phyloP scores from a whole-genome alignment of 2,113 vertebrate species.

The Urocolius indicus region DNA sequence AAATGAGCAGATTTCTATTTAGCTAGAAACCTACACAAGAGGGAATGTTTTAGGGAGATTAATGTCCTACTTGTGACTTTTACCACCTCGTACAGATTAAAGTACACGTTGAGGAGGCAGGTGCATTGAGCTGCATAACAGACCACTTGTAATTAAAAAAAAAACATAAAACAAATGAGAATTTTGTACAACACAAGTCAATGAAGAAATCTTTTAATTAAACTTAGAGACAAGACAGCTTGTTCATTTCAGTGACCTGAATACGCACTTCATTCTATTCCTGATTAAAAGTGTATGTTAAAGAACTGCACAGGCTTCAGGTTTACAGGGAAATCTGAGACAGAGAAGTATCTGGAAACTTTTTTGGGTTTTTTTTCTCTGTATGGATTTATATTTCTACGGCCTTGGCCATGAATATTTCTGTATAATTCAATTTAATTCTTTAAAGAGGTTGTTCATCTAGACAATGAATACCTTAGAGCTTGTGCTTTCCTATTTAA shows the following conservation, averaged over 20 bases:
- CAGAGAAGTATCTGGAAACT: background rate
- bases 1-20: background rate
- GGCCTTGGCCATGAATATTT: background rate
- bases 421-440: background rate
- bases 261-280: background rate
- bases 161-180: background rate
- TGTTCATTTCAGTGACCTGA: background rate
- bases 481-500: background rate
- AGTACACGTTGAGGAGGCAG: background rate
- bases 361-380: background rate
- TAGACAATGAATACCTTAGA: background rate
- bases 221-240: background rate
- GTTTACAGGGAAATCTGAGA: background rate
- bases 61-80: background rate
- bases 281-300: background rate
- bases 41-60: background rate
- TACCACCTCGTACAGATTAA: background rate
- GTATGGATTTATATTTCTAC: background rate
- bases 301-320: background rate
- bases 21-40: background rate
- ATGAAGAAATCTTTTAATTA: conserved; percentile 22
- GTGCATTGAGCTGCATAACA: background rate
- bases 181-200: background rate
- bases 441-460: background rate
- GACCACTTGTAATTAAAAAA: background rate